phyloP scores from a whole-genome alignment of 2,888 invertebrate genomes.

The Fabriciana adippe region DNA sequence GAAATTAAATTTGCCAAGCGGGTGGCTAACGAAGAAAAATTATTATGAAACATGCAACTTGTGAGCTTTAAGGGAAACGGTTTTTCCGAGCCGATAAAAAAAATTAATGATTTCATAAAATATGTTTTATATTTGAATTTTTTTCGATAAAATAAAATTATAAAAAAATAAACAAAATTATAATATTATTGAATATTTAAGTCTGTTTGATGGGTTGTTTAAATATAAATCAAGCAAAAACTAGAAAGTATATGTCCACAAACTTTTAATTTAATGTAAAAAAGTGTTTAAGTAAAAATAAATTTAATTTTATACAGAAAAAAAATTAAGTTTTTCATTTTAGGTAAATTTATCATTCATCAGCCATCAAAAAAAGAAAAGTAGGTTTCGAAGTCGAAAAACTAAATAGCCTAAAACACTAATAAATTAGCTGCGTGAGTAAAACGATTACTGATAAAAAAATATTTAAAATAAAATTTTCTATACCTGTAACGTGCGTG shows the following conservation, averaged over 20 bases:
- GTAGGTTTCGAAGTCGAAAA: slow-evolving; percentile 20
- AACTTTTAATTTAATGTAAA: too few relatives aligned
- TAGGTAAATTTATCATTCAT: background rate
- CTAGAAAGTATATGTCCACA: too few relatives aligned
- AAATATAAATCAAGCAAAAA: too few relatives aligned
- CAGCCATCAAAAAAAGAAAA: slow-evolving; percentile 15
- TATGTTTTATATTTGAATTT: background rate
- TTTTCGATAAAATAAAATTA: background rate
- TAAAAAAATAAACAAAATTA: too few relatives aligned
- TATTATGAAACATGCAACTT: slow-evolving; percentile 60
- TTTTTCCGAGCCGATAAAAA: slow-evolving; percentile 36
- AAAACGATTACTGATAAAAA: slow-evolving; percentile 31
- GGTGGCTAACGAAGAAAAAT: slow-evolving; percentile 59
- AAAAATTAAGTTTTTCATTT: background rate
- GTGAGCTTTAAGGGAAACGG: slow-evolving; percentile 33
- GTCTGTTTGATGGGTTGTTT: too few relatives aligned
- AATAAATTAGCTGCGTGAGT: slow-evolving; percentile 37
- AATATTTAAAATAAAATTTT: slow-evolving; percentile 29
- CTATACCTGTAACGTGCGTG: slow-evolving; percentile 26
- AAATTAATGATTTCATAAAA: slow-evolving; percentile 31
- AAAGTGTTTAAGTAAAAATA: background rate
- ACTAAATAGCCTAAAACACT: slow-evolving; percentile 16
- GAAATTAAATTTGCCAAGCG: slow-evolving; percentile 67
- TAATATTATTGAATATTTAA: too few relatives aligned
- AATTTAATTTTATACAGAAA: background rate